Evolutionary conservation across 2,888 invertebrate species (phyloP), one percentile per base, ranked within the genome.

Genomic region (Odiellus spinosus): DNA sequence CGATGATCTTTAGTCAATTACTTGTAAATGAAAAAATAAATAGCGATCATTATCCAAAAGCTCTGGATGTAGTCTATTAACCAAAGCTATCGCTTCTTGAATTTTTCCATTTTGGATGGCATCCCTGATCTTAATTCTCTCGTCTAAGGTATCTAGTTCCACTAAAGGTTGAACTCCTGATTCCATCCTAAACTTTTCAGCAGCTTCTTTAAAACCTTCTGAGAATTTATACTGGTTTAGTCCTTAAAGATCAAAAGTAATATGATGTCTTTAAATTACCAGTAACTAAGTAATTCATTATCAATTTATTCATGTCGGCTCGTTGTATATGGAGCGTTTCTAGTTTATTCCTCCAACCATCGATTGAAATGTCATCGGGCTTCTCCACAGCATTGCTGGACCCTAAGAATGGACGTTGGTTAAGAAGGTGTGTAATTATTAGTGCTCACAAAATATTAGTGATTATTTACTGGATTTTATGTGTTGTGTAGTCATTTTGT

Each of bases 211-310:
- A 56, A 69, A 71, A 1, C 72, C 72, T 58, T 71, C 71, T 48
- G 43, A 32, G 11, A 42, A 21, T 33, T n/a, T 17, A 38, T 38
- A 17, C 10, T 5, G 2, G 18, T 17, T 38, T 17, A 38, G 10
- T n/a, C 38, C 15, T 38, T 15, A 36, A 36, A 12, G 14, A n/a
- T 10, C 18, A 38, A 2, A 14, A 38, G 14, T 11, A 38, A 38
- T 1, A 8, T n/a, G n/a, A 38, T 15, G 38, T 15, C 12, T 35
- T 12, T 26, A 32, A 26, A 62, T 66, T 68, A 88, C 90, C 91
- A 70, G 90, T 93, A 39, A 95, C 90, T 61, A 96, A 75, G 69
- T 96, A 96, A 70, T 96, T 93, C 93, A 96, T 95, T 56, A 96
- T 90, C 54, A 96, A 73, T 67, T 86, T 84, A 68, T 96, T 95